Evolutionary conservation across 2,797 vertebrate species (phyloP).

Genomic region (Naso thynnoides): DNA sequence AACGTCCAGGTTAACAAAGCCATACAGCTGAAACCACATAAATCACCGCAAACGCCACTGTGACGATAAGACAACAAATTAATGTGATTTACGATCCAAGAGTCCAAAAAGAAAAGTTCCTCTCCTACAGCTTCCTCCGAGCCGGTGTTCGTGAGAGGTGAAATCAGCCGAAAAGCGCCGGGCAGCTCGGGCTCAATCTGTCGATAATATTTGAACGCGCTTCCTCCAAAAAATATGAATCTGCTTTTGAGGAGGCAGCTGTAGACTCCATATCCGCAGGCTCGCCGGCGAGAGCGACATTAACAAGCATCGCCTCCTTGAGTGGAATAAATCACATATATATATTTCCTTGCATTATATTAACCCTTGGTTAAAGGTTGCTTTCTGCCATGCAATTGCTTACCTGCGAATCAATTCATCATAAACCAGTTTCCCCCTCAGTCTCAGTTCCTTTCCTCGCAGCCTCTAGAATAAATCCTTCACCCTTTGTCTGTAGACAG

Average conservation of each 20-base stretch:
- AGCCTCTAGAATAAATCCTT: constrained; percentile 94
- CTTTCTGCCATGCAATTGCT: constrained; percentile 95
- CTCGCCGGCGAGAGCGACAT: constrained; percentile 80
- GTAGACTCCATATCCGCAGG: constrained; percentile 67
- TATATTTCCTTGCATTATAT: constrained; percentile 87
- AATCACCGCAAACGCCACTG: constrained; percentile 87
- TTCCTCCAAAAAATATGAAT: constrained; percentile 69
- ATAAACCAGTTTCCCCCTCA: constrained; percentile 89
- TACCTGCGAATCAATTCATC: constrained; percentile 99
- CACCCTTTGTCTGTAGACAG: constrained; percentile 98
- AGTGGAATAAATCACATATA: constrained; percentile 91
- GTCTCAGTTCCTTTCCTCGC: constrained; percentile 90
- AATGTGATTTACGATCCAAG: constrained; percentile 93
- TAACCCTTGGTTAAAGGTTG: constrained; percentile 92
- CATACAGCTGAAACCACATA: constrained; percentile 88
- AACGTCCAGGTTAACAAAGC: constrained; percentile 82
- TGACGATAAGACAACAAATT: constrained; percentile 90
- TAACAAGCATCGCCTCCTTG: constrained; percentile 87
- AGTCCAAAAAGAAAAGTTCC: constrained; percentile 85
- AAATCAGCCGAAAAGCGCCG: constrained; percentile 74
- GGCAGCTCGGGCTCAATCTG: constrained; percentile 67
- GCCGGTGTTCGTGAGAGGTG: constrained; percentile 77
- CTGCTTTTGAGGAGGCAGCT: constrained; percentile 53
- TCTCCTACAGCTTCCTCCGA: constrained; percentile 80
- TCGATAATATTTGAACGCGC: constrained; percentile 83